A percentile compares a stretch with the other conserved stretches of the same genome.
Conservation (phyloP, 2,113 vertebrate species). For the Bombycilla garrulus region DNA sequence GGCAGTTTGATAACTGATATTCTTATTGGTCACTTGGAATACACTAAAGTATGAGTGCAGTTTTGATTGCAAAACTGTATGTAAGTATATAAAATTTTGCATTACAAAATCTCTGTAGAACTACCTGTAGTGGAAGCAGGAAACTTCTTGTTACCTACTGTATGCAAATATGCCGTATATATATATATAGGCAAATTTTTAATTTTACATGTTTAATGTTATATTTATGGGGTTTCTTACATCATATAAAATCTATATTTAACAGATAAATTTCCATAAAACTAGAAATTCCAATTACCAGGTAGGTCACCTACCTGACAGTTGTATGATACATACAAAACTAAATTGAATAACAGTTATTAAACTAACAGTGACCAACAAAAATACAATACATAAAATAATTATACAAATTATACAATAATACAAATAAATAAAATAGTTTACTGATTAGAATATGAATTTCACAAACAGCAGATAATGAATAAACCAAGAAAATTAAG, state of each 20-base stretch:
- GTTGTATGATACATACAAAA: not conserved
- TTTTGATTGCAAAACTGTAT: not conserved
- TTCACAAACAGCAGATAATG: not conserved
- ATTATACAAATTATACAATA: not conserved
- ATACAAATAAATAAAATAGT: not conserved
- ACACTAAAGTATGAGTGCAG: not conserved
- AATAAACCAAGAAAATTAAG: not conserved
- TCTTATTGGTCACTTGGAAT: not conserved
- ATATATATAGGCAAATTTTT: not conserved
- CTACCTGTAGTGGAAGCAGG: not conserved
- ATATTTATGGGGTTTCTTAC: not conserved
- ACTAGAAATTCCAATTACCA: not conserved
- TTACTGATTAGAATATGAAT: not conserved
- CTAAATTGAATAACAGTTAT: not conserved
- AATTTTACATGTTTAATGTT: not conserved
- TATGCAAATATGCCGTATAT: accelerated
- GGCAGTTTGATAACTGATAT: not conserved
- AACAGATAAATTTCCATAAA: not conserved
- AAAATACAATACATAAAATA: not conserved
- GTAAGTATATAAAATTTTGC: not conserved
- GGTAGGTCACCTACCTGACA: not conserved
- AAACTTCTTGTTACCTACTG: not conserved
- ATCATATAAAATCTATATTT: not conserved
- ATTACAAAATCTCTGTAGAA: not conserved
- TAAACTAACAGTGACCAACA: not conserved